A percentile compares a stretch with the other conserved stretches of the same genome.
Evolutionary conservation across 2,797 vertebrate species (phyloP).

Genomic region (Helarctos malayanus): DNA sequence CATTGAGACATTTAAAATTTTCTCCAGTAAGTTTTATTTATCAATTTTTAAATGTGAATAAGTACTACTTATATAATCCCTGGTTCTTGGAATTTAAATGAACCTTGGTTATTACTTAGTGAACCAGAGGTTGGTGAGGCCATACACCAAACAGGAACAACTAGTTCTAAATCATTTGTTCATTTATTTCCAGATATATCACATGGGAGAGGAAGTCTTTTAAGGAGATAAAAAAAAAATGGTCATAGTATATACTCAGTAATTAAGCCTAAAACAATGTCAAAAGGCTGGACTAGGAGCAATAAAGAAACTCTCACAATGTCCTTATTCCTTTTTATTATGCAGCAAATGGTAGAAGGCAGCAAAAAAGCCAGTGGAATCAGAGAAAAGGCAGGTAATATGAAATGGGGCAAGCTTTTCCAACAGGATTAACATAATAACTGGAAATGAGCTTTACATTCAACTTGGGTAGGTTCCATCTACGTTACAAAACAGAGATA

Average conservation of each 20-base stretch:
- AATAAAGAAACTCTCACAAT: neutral
- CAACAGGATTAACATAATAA: neutral
- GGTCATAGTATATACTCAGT: conserved; percentile 15
- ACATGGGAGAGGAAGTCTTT: neutral
- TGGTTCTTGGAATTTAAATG: conserved; percentile 66
- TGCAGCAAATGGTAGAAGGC: neutral
- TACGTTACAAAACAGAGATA: conserved; percentile 12
- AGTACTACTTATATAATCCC: conserved; percentile 2
- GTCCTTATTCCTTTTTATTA: neutral
- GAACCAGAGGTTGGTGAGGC: neutral
- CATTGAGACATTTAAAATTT: neutral
- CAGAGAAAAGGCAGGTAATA: neutral
- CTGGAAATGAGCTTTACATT: conserved; percentile 20
- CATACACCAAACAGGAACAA: conserved; percentile 57
- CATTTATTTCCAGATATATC: conserved; percentile 55
- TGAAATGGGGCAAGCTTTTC: neutral
- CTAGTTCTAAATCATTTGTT: neutral
- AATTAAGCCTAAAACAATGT: conserved; percentile 53
- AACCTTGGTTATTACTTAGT: conserved; percentile 31
- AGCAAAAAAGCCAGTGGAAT: conserved; percentile 19
- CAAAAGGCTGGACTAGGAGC: neutral
- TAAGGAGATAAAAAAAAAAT: conserved; percentile 53
- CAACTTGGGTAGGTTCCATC: neutral
- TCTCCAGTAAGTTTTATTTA: conserved; percentile 21
- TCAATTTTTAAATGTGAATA: conserved; percentile 26